Base-by-base conservation (phyloP, 2,888 invertebrate genomes). In the Volucella bombylans region DNA sequence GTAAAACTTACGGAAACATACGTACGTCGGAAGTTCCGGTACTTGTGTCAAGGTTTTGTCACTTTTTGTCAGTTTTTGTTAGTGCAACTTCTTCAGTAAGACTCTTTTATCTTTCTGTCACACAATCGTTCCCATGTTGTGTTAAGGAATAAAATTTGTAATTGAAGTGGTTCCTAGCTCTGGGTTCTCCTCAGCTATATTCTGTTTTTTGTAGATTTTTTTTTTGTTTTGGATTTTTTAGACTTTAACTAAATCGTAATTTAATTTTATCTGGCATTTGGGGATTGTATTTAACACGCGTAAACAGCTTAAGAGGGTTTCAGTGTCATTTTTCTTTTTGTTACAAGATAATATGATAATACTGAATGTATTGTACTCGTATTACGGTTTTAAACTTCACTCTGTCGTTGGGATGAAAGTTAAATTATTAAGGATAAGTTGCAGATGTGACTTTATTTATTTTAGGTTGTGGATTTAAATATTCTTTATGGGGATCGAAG, bases 11-110 rank as follows among this genome's bases (percentile, higher is more conserved):
- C 86, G 87, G 86, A 88, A 88, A 82, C 80, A 87, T 72, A 77
- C 80, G 87, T 72, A 77, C 52, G 88, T 88, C 90, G 90, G 90
- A 90, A 90, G 89, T 90, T 90, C 90, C 90, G 90, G 90, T 90
- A 90, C 90, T 90, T 90, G 88, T 90, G 90, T 90, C 90, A 90
- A 90, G 88, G 88, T 89, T 88, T 89, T 90, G 90, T 89, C 90
- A 89, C 62, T 23, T 23, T 23, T 23, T 23, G 23, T 23, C 23
- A 90, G 88, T 89, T 89, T 88, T 89, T 90, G 90, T 89, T 90
- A 89, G 57, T 74, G 69, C 61, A 85, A 61, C 73, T 80, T 74
- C 79, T 71, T 54, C 45, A 76, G 54, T 54, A 57, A 50, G 45
- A 74, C 69, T 72, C 76, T 72, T 85, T 81, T 83, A 80, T 83